Evolutionary conservation across 1,140 invertebrate genomes (phyloP).

Genomic region (Coptotermes formosanus): DNA sequence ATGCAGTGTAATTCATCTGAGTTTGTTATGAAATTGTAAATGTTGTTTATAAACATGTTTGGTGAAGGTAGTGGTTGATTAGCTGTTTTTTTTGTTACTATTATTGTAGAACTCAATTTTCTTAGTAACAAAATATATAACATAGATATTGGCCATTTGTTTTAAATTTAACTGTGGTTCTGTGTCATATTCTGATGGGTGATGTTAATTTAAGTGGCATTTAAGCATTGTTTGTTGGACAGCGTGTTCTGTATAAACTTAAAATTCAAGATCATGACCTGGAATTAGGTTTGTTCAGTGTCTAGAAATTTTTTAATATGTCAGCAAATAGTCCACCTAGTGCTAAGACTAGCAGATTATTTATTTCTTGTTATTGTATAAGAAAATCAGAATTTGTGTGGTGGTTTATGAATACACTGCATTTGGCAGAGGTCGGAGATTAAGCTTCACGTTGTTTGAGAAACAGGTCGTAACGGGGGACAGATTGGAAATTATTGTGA

Average conservation of each 20-base stretch:
- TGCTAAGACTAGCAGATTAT: neutral
- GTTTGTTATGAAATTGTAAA: neutral
- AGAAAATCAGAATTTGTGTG: neutral
- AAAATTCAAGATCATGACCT: neutral
- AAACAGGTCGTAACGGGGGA: neutral
- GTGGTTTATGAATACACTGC: constrained; percentile 17
- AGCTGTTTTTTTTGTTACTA: neutral
- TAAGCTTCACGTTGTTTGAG: neutral
- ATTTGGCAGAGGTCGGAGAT: constrained; percentile 22
- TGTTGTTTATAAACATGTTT: neutral
- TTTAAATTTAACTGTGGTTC: neutral
- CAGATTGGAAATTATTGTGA: neutral
- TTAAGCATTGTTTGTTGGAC: too few relatives aligned
- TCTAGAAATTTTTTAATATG: neutral
- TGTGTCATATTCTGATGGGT: neutral
- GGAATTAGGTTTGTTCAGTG: neutral
- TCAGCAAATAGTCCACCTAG: neutral
- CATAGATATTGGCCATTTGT: neutral
- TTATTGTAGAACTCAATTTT: too few relatives aligned
- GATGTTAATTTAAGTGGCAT: neutral
- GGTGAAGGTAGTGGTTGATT: neutral
- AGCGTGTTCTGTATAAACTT: neutral
- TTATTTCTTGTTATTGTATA: neutral
- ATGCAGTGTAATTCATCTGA: constrained; percentile 19
- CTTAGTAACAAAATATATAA: neutral